A percentile compares a stretch with the other conserved stretches of the same genome.
Conservation (phyloP, 1,140 invertebrate species). For the Cydia pomonella region DNA sequence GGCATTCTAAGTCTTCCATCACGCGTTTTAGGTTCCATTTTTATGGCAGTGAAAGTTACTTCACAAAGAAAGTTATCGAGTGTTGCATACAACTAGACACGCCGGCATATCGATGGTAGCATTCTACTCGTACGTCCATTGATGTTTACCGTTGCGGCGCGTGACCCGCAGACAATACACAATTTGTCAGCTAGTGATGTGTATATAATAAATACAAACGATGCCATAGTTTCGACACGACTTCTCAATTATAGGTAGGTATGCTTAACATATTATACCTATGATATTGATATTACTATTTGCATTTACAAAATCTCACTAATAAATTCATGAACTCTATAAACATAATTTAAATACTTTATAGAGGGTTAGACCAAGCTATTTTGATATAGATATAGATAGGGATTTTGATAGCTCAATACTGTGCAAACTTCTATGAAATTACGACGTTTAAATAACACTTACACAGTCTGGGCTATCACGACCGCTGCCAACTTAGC, state of each 20-base stretch:
- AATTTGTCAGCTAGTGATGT: constrained; percentile 43
- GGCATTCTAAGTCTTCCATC: constrained; percentile 34
- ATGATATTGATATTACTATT: background rate
- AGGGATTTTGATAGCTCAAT: no score
- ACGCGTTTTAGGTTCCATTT: constrained; percentile 33
- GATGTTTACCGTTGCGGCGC: constrained; percentile 51
- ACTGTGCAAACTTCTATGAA: no score
- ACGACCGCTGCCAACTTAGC: no score
- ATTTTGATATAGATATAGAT: no score
- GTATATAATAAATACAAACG: constrained; percentile 48
- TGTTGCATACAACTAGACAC: constrained; percentile 39
- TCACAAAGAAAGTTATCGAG: constrained; percentile 54
- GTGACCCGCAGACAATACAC: constrained; percentile 55
- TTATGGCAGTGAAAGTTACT: constrained; percentile 45
- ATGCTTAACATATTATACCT: background rate
- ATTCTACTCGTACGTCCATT: constrained; percentile 49
- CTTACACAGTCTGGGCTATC: no score
- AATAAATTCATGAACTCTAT: no score
- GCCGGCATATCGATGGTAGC: constrained; percentile 39
- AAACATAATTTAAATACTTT: no score
- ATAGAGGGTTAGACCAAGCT: no score
- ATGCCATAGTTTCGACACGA: constrained; percentile 34
- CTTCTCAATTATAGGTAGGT: background rate
- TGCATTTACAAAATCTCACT: background rate
- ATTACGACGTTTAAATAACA: no score